Base-by-base conservation (phyloP, 2,888 invertebrate genomes). In the Hartigia nigra region DNA sequence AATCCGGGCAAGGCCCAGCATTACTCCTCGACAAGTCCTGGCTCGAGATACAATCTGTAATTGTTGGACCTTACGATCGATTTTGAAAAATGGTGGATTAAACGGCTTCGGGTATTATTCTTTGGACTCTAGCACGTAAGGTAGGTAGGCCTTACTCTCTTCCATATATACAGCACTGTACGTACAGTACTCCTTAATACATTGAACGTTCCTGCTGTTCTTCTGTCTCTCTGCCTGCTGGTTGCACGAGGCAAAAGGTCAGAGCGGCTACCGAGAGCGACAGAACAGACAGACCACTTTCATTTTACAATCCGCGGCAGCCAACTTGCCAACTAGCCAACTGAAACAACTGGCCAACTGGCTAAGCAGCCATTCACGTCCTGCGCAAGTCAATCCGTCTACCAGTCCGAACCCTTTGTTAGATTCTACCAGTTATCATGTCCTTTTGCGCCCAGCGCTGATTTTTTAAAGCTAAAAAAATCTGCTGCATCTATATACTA, bases 11-110 rank as follows among this genome's bases (percentile, higher is more conserved):
- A 55, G 69, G 37, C 35, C 72, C 12, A 36, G 74, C 79, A 79
- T 79, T 75, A 75, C 77, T 79, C 80, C 76, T 76, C 23, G 76
- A 35, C 70, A 35, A 74, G 34, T 37, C 35, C 34, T n/a, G 31
- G 55, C 72, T 55, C 79, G 80, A 81, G 88, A 88, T 87, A 88
- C 82, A 78, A 88, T 88, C 88, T 87, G 80, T 86, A 86, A 88
- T 88, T 88, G 88, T 88, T 87, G 82, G 31, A 74, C 79, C 79
- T 77, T 36, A 77, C 79, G 82, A 78, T 76, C 69, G 77, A 75
- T 31, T 39, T 55, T 55, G 23, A 55, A 76, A 86, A 87, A 86
- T 83, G 75, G 78, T 32, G 69, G 75, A 79, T 79, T 80, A 79
- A 87, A 87, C 78, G 76, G 35, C 76, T 34, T 69, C 35, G 37